phyloP scores from a whole-genome alignment of 2,113 vertebrate genomes.

The Puffinus mauretanicus region DNA sequence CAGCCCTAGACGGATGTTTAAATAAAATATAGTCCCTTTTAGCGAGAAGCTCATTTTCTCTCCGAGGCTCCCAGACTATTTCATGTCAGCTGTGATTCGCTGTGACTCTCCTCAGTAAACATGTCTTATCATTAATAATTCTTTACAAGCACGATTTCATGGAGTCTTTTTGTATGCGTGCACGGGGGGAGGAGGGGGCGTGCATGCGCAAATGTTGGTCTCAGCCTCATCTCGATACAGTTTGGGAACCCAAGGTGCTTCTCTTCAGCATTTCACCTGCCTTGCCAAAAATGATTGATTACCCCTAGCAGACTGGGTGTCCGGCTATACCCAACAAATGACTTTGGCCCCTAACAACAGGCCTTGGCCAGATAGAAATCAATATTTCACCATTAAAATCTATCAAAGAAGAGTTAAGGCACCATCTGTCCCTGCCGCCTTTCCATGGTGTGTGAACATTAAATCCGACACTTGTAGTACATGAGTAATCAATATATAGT shows the following conservation, averaged over 20 bases:
- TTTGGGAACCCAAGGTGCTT: slow-evolving; percentile 82
- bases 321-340: slow-evolving; percentile 98
- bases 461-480: slow-evolving; percentile 98
- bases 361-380: slow-evolving; percentile 99
- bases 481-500: slow-evolving; percentile 97
- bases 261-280: slow-evolving; percentile 80
- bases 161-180: slow-evolving; percentile 45
- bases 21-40: slow-evolving; percentile 95
- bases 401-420: slow-evolving; percentile 98
- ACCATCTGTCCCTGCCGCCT: slow-evolving; percentile 95
- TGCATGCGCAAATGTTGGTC: slow-evolving; percentile 46
- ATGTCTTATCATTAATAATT: slow-evolving; percentile 92
- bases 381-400: slow-evolving; percentile 99
- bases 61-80: slow-evolving; percentile 79
- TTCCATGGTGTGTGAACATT: slow-evolving; percentile 93
- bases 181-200: slow-evolving; percentile 8
- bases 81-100: slow-evolving; percentile 88
- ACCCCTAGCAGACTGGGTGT: slow-evolving; percentile 83
- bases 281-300: slow-evolving; percentile 96
- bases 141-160: slow-evolving; percentile 77
- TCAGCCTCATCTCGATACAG: slow-evolving; percentile 70
- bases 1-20: slow-evolving; percentile 86
- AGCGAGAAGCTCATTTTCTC: slow-evolving; percentile 88
- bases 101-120: slow-evolving; percentile 88
- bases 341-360: slow-evolving; percentile 95